These are phyloP conservation scores for Philaenus spumarius DNA, from an alignment of 1,140 invertebrate species.

Conservation along the genomic window DNA sequence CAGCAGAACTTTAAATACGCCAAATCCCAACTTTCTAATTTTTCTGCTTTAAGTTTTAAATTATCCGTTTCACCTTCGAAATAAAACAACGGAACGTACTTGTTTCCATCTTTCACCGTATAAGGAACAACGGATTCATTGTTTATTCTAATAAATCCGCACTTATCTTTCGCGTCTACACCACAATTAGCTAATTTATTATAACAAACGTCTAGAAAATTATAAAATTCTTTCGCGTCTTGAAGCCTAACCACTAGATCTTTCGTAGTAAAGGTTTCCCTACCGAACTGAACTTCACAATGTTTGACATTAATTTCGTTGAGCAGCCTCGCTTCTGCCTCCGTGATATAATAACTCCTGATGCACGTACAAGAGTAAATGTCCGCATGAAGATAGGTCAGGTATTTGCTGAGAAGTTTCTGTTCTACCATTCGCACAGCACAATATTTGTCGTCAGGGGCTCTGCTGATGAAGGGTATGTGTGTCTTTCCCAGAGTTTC, in stretches of 20 bases:
- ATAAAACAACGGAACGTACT: constrained; percentile 90
- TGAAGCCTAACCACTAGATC: constrained; percentile 81
- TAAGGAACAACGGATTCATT: constrained; percentile 92
- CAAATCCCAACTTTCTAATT: constrained; percentile 82
- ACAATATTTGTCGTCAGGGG: constrained; percentile 75
- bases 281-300: constrained; percentile 84
- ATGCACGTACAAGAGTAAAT: constrained; percentile 84
- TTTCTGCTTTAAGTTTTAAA: constrained; percentile 74
- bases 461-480: constrained; percentile 81
- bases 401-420: constrained; percentile 77
- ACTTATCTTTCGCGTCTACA: constrained; percentile 60
- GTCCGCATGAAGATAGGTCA: constrained; percentile 72
- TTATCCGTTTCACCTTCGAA: constrained; percentile 90
- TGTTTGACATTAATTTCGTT: constrained; percentile 92
- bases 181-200: constrained; percentile 65
- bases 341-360: constrained; percentile 88
- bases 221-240: constrained; percentile 86
- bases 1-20: constrained; percentile 91
- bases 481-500: constrained; percentile 72
- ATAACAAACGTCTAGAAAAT: constrained; percentile 82
- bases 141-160: constrained; percentile 91
- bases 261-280: constrained; percentile 79
- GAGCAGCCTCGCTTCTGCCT: constrained; percentile 78
- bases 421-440: constrained; percentile 86
- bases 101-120: constrained; percentile 71